Evolutionary conservation across 92 coral and sea anemone genomes (phyloP).

Genomic region (Actinostola sp.): DNA sequence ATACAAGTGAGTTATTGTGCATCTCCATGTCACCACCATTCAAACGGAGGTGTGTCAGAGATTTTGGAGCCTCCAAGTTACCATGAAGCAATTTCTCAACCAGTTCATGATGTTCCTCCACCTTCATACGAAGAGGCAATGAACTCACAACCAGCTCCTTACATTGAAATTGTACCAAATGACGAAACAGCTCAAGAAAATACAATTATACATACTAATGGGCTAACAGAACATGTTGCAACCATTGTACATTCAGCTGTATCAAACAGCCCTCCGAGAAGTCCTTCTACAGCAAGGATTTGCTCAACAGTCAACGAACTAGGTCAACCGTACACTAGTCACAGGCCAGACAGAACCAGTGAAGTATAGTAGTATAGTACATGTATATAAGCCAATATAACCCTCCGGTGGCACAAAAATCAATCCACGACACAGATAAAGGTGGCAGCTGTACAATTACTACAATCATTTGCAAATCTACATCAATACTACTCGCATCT

Average conservation of each 20-base stretch:
- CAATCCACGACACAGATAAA: too few species aligned
- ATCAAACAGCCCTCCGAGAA: neutral
- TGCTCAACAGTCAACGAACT: neutral
- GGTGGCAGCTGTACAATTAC: too few species aligned
- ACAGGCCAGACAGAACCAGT: conserved; percentile 24
- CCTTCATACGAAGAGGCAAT: conserved; percentile 92
- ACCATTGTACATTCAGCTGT: neutral
- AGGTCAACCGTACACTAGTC: conserved; percentile 42
- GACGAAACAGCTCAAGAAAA: neutral
- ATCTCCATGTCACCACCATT: conserved; percentile 46
- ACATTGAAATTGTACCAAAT: conserved; percentile 12
- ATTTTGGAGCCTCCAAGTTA: conserved; percentile 85
- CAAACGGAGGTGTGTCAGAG: conserved; percentile 48
- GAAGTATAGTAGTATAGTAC: too few species aligned
- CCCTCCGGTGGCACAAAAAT: too few species aligned
- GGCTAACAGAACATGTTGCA: neutral
- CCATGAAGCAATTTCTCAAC: conserved; percentile 74
- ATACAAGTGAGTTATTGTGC: conserved; percentile 42
- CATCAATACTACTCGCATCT: too few species aligned
- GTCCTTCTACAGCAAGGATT: neutral
- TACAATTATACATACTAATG: neutral
- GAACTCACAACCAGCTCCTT: conserved; percentile 19
- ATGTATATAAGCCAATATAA: too few species aligned
- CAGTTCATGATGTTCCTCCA: conserved; percentile 41
- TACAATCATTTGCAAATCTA: too few species aligned